phyloP scores from a whole-genome alignment of 1,140 invertebrate species.

The Apocrypta bakeri region DNA sequence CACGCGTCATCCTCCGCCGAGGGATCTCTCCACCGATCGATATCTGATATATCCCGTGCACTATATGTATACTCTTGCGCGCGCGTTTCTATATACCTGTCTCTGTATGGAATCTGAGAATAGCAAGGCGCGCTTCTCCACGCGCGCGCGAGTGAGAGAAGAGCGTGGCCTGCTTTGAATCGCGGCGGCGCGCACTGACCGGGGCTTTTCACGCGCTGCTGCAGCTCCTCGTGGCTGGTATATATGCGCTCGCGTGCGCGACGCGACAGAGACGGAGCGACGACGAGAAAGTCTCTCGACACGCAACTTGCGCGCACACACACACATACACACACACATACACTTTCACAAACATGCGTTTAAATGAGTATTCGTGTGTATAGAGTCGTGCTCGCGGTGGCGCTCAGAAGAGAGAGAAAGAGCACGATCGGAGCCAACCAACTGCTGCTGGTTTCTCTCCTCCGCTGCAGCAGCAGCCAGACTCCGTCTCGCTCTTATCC shows the following conservation, averaged over 20 bases:
- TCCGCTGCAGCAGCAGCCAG: background rate
- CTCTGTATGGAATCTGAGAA: too few relatives aligned
- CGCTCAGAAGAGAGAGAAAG: background rate
- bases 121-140: too few relatives aligned
- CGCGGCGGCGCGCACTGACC: constrained; percentile 43
- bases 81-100: too few relatives aligned
- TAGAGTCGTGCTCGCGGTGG: background rate
- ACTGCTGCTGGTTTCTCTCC: constrained; percentile 39
- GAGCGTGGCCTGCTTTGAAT: constrained; percentile 44
- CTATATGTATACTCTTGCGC: too few relatives aligned
- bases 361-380: background rate
- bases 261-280: background rate
- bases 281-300: background rate
- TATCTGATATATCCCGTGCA: too few relatives aligned
- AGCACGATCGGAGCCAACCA: constrained; percentile 52
- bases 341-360: background rate
- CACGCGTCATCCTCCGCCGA: too few relatives aligned
- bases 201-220: constrained; percentile 43
- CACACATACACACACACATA: background rate
- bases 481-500: too few relatives aligned
- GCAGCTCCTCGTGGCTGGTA: background rate
- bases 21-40: too few relatives aligned
- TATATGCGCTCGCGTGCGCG: background rate
- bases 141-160: background rate
- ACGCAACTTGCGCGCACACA: constrained; percentile 14